Percentiles rank a stretch among this genome's conserved stretches.
Evolutionary conservation across 2,797 vertebrate genomes (phyloP).

Genomic region (Ptychadena robeensis): DNA sequence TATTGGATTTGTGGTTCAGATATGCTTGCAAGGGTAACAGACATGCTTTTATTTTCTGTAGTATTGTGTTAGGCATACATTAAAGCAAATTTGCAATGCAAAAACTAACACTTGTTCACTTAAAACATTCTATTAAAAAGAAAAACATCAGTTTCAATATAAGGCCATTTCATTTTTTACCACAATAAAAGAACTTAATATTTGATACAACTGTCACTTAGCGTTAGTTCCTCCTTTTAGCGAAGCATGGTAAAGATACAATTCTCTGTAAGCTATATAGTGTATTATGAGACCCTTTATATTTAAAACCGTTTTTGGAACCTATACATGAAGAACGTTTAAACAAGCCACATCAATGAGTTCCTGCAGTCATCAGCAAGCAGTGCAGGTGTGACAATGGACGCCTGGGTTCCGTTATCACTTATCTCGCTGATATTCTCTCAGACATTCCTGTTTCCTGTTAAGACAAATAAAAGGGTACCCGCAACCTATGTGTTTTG

Average conservation of each 20-base stretch:
- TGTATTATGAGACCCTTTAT: neutral
- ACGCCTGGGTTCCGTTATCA: slow-evolving; percentile 20
- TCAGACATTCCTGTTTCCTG: slow-evolving; percentile 32
- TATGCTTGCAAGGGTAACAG: too few relatives aligned
- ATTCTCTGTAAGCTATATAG: neutral
- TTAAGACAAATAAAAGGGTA: slow-evolving; percentile 37
- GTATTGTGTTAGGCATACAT: too few relatives aligned
- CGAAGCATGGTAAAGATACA: neutral
- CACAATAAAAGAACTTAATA: too few relatives aligned
- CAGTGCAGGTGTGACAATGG: slow-evolving; percentile 43
- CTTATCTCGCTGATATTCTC: slow-evolving; percentile 37
- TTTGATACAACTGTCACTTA: neutral
- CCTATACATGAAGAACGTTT: slow-evolving; percentile 9
- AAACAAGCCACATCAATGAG: slow-evolving; percentile 51
- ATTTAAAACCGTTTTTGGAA: neutral
- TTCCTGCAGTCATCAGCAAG: neutral
- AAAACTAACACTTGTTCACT: too few relatives aligned
- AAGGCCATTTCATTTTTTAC: too few relatives aligned
- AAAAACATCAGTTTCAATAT: too few relatives aligned
- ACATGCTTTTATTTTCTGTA: too few relatives aligned
- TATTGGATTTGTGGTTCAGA: too few relatives aligned
- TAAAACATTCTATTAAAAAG: too few relatives aligned
- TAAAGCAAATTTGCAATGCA: too few relatives aligned
- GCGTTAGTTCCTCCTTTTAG: neutral
- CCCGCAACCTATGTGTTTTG: slow-evolving; percentile 33